Conservation (phyloP, 2,113 vertebrate species). For the Ardeotis arabs region DNA sequence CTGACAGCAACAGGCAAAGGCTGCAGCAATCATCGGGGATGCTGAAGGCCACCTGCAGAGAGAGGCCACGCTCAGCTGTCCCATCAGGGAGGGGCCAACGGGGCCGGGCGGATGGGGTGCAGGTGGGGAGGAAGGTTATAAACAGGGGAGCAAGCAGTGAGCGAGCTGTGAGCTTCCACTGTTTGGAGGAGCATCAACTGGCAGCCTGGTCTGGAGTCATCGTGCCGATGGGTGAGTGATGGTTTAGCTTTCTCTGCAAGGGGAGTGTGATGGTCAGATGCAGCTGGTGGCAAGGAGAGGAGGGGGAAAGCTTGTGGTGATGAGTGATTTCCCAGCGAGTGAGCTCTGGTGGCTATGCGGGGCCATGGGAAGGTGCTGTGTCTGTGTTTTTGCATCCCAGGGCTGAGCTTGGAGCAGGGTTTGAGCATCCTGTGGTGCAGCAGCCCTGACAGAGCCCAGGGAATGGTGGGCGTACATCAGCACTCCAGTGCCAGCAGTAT, state of each 20-base stretch:
- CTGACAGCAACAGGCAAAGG: background rate
- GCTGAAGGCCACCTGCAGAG: background rate
- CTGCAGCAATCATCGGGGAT: rapidly evolving
- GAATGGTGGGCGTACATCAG: rapidly evolving
- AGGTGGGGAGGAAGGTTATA: background rate
- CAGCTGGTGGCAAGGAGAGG: background rate
- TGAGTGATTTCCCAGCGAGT: background rate
- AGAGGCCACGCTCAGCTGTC: background rate
- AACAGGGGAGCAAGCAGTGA: rapidly evolving
- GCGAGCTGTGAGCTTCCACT: rapidly evolving
- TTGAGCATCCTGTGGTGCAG: background rate
- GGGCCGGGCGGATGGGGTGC: background rate
- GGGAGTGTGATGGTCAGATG: rapidly evolving
- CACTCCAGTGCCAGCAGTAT: rapidly evolving
- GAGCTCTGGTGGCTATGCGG: background rate
- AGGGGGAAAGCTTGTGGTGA: background rate
- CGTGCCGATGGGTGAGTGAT: background rate
- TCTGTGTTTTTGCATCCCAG: rapidly evolving
- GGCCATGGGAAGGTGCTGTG: background rate
- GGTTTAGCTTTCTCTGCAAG: rapidly evolving
- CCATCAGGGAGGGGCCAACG: rapidly evolving
- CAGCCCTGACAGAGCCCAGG: rapidly evolving
- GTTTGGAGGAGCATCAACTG: rapidly evolving
- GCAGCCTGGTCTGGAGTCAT: rapidly evolving
- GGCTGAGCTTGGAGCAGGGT: background rate